A percentile compares a stretch with the other conserved stretches of the same genome.
phyloP scores from a whole-genome alignment of 2,113 vertebrate genomes.

The Brevimyrus niger region DNA sequence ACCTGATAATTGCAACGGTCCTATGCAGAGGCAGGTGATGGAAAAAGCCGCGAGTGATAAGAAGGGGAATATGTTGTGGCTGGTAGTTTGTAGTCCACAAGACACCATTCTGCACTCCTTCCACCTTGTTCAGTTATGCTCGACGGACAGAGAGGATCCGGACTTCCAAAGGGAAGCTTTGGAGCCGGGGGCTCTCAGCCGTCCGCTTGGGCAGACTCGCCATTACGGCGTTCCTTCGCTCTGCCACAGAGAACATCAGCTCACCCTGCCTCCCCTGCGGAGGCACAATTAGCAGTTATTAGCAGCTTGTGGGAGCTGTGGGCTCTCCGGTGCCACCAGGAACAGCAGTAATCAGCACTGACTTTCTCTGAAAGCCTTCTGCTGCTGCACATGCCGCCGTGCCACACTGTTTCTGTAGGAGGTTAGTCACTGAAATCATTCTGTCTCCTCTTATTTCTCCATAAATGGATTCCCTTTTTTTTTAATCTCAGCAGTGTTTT shows the following conservation, averaged over 20 bases:
- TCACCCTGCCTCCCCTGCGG: conserved; percentile 42
- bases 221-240: conserved; percentile 19
- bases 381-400: not conserved
- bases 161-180: not conserved
- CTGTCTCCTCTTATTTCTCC: not conserved
- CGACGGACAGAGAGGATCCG: not conserved
- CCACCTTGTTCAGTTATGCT: no score
- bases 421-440: not conserved
- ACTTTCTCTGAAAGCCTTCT: conserved; percentile 20
- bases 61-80: not conserved
- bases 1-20: not conserved
- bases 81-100: not conserved
- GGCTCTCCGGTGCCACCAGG: not conserved
- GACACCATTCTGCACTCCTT: not conserved
- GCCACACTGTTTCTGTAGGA: not conserved
- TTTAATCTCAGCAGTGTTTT: not conserved
- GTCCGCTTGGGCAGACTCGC: not conserved
- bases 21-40: not conserved
- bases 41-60: not conserved
- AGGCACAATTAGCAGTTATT: conserved; percentile 61
- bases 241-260: conserved; percentile 30
- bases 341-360: conserved; percentile 39
- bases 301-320: conserved; percentile 41
- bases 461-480: not conserved
- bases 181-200: not conserved